Evolutionary conservation across 1,140 invertebrate species (phyloP).

Genomic region (Caenorhabditis latens): DNA sequence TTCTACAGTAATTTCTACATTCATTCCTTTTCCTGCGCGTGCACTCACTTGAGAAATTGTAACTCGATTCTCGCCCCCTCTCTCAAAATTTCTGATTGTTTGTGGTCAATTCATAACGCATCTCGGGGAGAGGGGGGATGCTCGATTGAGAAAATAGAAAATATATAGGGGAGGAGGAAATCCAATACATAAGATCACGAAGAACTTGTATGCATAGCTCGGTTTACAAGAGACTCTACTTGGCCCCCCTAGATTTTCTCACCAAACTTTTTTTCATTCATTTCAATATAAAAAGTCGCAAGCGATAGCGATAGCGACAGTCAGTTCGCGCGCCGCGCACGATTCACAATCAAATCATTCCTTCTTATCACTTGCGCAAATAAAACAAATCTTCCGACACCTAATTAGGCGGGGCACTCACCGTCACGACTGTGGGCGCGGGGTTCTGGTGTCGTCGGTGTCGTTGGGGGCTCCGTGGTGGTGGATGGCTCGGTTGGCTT

Average conservation of each 20-base stretch:
- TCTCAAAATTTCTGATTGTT: slow-evolving; percentile 40
- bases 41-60: slow-evolving; percentile 47
- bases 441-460: slow-evolving; percentile 8
- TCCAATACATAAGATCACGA: slow-evolving; percentile 49
- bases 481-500: background rate
- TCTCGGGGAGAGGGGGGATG: background rate
- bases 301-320: background rate
- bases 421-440: slow-evolving; percentile 27
- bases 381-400: background rate
- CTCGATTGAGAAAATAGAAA: background rate
- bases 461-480: background rate
- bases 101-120: slow-evolving; percentile 54
- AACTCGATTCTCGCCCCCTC: slow-evolving; percentile 6
- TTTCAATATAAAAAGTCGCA: too few species aligned
- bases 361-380: slow-evolving; percentile 23
- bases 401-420: background rate
- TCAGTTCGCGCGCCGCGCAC: slow-evolving; percentile 20
- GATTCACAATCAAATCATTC: slow-evolving; percentile 41
- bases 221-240: background rate
- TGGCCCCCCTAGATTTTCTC: background rate
- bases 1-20: too few species aligned
- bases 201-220: slow-evolving; percentile 12
- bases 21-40: background rate
- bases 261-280: background rate
- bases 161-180: background rate